Evolutionary conservation across 2,888 invertebrate species (phyloP).

Genomic region (Phragmatobia fuliginosa): DNA sequence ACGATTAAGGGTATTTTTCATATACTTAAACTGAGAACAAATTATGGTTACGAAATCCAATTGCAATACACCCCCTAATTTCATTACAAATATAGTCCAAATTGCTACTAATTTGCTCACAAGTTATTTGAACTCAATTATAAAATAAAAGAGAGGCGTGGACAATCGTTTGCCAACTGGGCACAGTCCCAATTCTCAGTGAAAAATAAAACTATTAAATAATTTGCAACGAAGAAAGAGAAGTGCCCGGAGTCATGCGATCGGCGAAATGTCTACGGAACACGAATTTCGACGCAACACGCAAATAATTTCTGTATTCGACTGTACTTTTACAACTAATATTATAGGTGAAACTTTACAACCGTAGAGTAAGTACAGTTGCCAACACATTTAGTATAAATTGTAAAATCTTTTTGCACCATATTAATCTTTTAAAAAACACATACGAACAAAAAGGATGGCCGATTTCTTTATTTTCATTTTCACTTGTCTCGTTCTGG

Average conservation of each 20-base stretch:
- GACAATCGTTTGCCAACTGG: constrained; percentile 30
- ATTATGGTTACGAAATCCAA: neutral
- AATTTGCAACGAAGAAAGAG: constrained; percentile 62
- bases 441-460: no score
- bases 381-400: constrained; percentile 21
- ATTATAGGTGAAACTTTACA: constrained; percentile 21
- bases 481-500: no score
- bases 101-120: constrained; percentile 1
- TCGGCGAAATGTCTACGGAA: constrained; percentile 58
- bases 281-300: constrained; percentile 54
- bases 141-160: constrained; percentile 22
- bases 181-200: constrained; percentile 21
- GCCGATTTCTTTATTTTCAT: no score
- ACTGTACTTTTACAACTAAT: constrained; percentile 38
- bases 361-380: constrained; percentile 30
- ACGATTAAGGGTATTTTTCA: no score
- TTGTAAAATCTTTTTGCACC: no score
- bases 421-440: no score
- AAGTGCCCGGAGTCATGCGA: constrained; percentile 51
- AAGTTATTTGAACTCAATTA: neutral
- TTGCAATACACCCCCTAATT: neutral
- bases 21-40: neutral
- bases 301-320: constrained; percentile 37
- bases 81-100: neutral
- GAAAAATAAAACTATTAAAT: constrained; percentile 55